phyloP scores from a whole-genome alignment of 2,113 vertebrate genomes.

The Redunca redunca region DNA sequence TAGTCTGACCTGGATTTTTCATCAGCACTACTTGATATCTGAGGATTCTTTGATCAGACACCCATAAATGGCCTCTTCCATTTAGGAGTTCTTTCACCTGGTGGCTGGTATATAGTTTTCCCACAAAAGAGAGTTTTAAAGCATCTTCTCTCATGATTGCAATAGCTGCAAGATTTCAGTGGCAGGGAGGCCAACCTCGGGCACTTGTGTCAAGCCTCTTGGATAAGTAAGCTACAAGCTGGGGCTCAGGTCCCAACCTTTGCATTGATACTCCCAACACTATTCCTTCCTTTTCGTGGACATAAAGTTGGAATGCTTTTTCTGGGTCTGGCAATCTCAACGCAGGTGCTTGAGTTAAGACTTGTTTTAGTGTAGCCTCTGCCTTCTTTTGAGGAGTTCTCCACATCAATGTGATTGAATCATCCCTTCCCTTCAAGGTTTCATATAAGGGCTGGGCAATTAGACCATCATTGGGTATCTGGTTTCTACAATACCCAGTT shows the following conservation, averaged over 20 bases:
- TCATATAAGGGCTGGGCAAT: neutral
- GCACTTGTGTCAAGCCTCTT: neutral
- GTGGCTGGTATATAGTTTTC: neutral
- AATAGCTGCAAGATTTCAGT: neutral
- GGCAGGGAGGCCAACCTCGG: neutral
- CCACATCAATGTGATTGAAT: neutral
- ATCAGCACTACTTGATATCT: too few species aligned
- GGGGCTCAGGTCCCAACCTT: neutral
- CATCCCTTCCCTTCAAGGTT: neutral
- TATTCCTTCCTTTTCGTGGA: neutral
- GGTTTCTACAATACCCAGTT: neutral
- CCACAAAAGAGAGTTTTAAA: neutral
- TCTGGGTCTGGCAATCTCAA: neutral
- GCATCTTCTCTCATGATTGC: neutral
- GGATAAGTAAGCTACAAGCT: neutral
- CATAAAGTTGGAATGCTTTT: neutral
- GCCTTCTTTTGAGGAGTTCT: neutral
- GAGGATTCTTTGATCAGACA: too few species aligned
- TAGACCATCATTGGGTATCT: rapidly evolving
- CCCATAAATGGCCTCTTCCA: too few species aligned
- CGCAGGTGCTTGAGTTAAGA: neutral
- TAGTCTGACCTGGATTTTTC: too few species aligned
- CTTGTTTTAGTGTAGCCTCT: neutral
- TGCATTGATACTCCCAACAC: neutral
- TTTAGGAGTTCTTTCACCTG: too few species aligned